A percentile compares a stretch with the other conserved stretches of the same genome.
Evolutionary conservation across 53 echinoderm and acorn worm genomes (phyloP).

Genomic region (Glandiceps talaboti): DNA sequence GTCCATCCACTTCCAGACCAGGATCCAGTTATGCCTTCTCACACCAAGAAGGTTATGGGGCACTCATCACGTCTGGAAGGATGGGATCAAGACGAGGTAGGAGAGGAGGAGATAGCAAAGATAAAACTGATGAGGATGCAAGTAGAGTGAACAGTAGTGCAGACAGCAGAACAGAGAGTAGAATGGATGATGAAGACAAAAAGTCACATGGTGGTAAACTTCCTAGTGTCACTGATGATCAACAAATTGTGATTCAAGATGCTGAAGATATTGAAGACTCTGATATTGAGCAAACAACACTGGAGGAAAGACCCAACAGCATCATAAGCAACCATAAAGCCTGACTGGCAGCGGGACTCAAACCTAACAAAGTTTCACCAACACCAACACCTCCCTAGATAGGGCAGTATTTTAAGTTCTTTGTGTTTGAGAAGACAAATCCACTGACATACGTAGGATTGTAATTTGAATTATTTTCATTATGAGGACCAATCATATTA

Average conservation of each 20-base stretch:
- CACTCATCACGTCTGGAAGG: constrained; percentile 62
- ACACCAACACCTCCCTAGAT: not conserved
- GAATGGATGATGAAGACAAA: not conserved
- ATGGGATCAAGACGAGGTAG: not conserved
- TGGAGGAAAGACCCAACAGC: not conserved
- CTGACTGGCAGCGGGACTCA: not conserved
- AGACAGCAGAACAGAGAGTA: not conserved
- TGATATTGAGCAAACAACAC: not conserved
- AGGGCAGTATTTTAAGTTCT: not conserved
- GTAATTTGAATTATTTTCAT: too few species aligned
- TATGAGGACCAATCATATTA: too few species aligned
- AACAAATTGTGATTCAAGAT: not conserved
- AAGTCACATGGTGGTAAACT: not conserved
- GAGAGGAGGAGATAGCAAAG: not conserved
- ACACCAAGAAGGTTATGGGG: constrained; percentile 90
- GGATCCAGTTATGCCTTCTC: constrained; percentile 74
- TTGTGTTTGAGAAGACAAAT: too few species aligned
- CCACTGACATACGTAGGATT: too few species aligned
- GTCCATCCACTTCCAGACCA: constrained; percentile 66
- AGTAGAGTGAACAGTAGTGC: not conserved
- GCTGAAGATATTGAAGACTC: not conserved
- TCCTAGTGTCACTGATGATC: not conserved
- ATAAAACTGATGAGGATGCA: not conserved
- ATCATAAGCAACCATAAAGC: not conserved
- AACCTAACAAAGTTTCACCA: not conserved